These are phyloP conservation scores for Coronaproctus castanopsis DNA, from an alignment of 2,888 invertebrate genomes.

Conservation along the genomic window DNA sequence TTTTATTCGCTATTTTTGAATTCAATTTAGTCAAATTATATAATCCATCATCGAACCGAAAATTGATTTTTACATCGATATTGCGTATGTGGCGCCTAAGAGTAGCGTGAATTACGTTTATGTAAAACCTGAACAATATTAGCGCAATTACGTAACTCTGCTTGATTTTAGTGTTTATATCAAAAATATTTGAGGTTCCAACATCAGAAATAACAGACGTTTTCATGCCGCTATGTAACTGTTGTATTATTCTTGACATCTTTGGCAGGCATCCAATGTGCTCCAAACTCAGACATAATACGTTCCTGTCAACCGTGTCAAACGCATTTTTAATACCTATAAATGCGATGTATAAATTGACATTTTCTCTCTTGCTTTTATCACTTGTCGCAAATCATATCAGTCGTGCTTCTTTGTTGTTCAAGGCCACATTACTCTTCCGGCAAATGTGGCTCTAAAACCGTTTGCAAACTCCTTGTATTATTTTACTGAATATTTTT, in stretches of 20 bases:
- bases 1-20: too few species aligned
- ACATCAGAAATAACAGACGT: neutral
- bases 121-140: neutral
- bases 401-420: neutral
- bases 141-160: neutral
- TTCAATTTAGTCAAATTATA: too few species aligned
- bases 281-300: neutral
- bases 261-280: neutral
- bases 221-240: neutral
- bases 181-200: neutral
- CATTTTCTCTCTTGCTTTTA: neutral
- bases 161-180: neutral
- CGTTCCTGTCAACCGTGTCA: neutral
- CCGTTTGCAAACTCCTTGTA: neutral
- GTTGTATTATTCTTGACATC: neutral
- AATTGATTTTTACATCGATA: too few species aligned
- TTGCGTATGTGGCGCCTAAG: neutral
- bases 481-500: neutral
- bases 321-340: neutral
- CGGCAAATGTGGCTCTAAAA: neutral
- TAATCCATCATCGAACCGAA: too few species aligned
- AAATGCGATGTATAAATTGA: neutral
- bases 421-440: neutral
- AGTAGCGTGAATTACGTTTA: neutral
- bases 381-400: neutral